Evolutionary conservation across 2,797 vertebrate genomes (phyloP).

Genomic region (Ptychadena robeensis): DNA sequence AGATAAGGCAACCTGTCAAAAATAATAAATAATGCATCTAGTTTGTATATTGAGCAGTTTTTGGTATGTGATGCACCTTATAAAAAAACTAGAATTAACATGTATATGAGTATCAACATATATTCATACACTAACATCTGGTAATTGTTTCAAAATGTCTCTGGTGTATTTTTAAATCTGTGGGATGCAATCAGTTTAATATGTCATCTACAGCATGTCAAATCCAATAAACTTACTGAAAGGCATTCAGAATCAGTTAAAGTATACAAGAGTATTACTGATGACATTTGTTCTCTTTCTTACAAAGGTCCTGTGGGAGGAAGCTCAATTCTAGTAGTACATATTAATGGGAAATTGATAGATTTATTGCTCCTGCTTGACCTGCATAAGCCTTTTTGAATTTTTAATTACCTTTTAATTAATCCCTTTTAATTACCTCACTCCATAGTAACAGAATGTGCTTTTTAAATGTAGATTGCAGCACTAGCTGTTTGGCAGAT

Average conservation of each 20-base stretch:
- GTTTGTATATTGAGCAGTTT: no score
- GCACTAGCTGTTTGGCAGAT: neutral
- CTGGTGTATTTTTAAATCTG: neutral
- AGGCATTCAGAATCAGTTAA: neutral
- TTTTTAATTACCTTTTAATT: neutral
- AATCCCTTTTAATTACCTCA: slow-evolving; percentile 16
- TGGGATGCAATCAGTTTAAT: neutral
- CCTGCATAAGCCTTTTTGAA: neutral
- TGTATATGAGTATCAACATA: no score
- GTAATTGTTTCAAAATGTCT: neutral
- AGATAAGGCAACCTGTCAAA: no score
- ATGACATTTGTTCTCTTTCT: neutral
- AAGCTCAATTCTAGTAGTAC: neutral
- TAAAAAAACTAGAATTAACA: neutral
- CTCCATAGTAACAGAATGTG: neutral
- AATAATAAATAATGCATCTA: no score
- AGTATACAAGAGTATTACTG: neutral
- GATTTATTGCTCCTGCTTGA: slow-evolving; percentile 16
- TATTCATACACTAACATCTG: neutral
- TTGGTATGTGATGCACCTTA: neutral
- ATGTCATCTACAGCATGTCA: neutral
- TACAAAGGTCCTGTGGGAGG: slow-evolving; percentile 1
- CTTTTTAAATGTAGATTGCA: neutral
- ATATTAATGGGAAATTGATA: neutral
- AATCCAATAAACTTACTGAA: neutral